Evolutionary conservation across 2,797 vertebrate genomes (phyloP), one percentile per base, ranked within the genome.

Genomic region (Poeciliopsis paucimaculata): DNA sequence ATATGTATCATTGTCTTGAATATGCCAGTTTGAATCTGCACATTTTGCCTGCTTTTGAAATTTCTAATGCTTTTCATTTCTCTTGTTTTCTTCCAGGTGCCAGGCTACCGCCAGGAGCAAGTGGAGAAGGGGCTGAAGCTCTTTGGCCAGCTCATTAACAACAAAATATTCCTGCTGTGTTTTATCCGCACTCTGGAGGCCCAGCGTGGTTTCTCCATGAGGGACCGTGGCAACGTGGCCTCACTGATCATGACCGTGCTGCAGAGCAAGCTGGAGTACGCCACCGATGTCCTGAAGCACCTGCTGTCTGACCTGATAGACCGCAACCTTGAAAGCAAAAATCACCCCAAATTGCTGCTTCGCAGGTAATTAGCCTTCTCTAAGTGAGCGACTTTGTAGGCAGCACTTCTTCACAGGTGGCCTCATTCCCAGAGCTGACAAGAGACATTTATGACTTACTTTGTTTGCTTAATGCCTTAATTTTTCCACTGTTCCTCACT

Each of bases 261-360:
- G 85, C 98, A 99, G 93, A 97, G 98, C 95, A 99, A 99, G 95
- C 92, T 99, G 88, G 98, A 99, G 82, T 99, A 99, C 0, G 97
- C 98, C 85, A 99, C 98, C 0, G 98, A 99, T 0, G 98, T 99
- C 81, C 96, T 99, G 62, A 99, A 99, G 78, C 97, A 99, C 92
- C 96, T 99, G 70, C 94, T 99, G 87, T 98, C 98, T 0, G 98
- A 99, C 93, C 98, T 99, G 89, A 99, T 99, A 39, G 97, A 99
- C 93, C 98, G 98, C 89, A 99, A 99, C 92, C 94, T 99, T 90
- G 98, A 99, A 94, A 99, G 98, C 96, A 99, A 99, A 93, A 99
- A 99, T 92, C 98, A 99, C 77, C 98, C 98, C 77, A 99, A 99
- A 91, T 94, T 99, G 72, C 94, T 99, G 73, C 97, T 99, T 13